Evolutionary conservation across 23 tunicate species (phyloP).

Genomic region (Ciona savignyi): DNA sequence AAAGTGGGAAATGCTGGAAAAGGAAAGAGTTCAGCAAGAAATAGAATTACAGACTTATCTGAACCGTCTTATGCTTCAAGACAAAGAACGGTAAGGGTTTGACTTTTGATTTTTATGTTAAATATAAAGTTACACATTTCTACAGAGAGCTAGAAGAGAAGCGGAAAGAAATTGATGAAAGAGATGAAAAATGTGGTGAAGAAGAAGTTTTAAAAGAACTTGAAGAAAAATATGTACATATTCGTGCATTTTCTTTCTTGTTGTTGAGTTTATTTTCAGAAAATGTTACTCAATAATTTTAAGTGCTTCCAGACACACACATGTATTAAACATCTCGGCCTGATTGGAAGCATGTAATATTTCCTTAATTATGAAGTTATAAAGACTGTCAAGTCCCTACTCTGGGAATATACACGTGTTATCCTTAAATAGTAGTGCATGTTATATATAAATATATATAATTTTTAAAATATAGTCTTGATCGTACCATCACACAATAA

Average conservation of each 20-base stretch:
- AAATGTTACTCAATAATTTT: no score
- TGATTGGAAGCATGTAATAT: no score
- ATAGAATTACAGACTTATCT: constrained; percentile 77
- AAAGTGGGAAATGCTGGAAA: constrained; percentile 79
- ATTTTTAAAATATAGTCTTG: no score
- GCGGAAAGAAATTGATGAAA: background rate
- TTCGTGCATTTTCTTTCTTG: background rate
- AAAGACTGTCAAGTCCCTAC: no score
- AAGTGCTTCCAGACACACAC: no score
- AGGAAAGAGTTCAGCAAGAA: constrained; percentile 68
- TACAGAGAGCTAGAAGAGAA: constrained; percentile 9
- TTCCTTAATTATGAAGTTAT: no score
- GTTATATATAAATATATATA: no score
- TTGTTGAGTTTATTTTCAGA: no score
- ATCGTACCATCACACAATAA: no score
- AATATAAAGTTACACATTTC: background rate
- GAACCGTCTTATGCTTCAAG: constrained; percentile 44
- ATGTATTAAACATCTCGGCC: no score
- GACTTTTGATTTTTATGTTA: background rate
- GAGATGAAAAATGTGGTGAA: background rate
- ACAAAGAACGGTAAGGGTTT: constrained; percentile 36
- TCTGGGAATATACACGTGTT: no score
- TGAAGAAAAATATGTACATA: background rate
- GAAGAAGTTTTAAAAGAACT: background rate
- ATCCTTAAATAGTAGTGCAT: no score